Evolutionary conservation across 2,888 invertebrate genomes (phyloP), one percentile per base, ranked within the genome.

Genomic region (Cecidostiba fungosa): DNA sequence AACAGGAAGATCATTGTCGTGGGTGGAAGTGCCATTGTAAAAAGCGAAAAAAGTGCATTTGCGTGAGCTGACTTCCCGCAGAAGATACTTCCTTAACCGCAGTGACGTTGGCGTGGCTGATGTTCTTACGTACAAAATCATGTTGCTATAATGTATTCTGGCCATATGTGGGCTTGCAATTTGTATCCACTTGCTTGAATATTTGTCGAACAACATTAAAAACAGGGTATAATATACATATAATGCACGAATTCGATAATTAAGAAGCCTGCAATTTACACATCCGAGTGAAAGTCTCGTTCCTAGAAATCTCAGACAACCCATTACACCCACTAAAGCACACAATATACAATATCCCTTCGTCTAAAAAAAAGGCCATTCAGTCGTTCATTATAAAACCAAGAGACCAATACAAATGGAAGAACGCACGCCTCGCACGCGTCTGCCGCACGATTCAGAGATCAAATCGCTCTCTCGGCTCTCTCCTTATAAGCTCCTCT

Each of bases 281-380:
- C n/a, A n/a, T n/a, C n/a, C n/a, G 39, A 36, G 29, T 50, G 23
- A 47, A 50, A 74, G 50, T 74, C 19, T 5, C 16, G 6, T n/a
- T 50, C 74, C 14, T 5, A 29, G 29, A 26, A 29, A 16, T 26
- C 23, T 8, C 50, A 5, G 26, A 74, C 74, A 82, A 74, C 77
- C 77, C 70, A 70, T 82, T 82, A 69, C 82, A 10, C 66, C 72
- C 50, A 23, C 50, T 12, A 16, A 47, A 76, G 54, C 32, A 50
- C 39, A 26, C n/a, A 39, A 10, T 12, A 26, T 72, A 23, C 77
- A 26, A 23, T 23, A 82, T 82, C 77, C 77, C 70, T 32, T 32
- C 69, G 54, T 32, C 47, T 54, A 29, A 76, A 76, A 76, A 84
- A 79, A 83, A 83, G 74, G 39, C 84, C 73, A 79, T 84, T 84